Evolutionary conservation across 2,797 vertebrate species (phyloP).

Genomic region (Tapera naevia): DNA sequence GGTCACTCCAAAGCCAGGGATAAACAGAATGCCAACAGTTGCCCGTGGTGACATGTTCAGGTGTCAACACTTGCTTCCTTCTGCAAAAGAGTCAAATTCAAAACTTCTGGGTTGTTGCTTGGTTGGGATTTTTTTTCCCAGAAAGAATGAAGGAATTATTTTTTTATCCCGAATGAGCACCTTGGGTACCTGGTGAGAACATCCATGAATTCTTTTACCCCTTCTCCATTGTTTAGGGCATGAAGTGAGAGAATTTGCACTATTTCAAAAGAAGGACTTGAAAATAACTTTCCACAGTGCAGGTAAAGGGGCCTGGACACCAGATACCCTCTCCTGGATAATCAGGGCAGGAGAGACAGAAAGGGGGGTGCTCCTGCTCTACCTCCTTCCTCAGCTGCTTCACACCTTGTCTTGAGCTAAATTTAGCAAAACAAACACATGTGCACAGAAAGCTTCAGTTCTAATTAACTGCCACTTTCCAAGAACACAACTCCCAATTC

Average conservation of each 20-base stretch:
- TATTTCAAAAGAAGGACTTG: neutral
- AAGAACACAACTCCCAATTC: constrained; percentile 26
- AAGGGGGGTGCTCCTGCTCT: neutral
- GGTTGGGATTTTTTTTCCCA: too few relatives aligned
- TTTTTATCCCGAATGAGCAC: neutral
- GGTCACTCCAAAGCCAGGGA: neutral
- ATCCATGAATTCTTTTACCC: neutral
- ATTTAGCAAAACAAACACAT: constrained; percentile 47
- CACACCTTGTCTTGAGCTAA: constrained; percentile 25
- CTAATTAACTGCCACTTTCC: constrained; percentile 52
- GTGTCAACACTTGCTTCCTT: neutral
- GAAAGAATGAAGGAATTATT: neutral
- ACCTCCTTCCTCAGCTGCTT: neutral
- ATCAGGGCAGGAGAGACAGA: neutral
- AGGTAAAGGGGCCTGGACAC: neutral
- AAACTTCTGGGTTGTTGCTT: neutral
- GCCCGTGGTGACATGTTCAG: neutral
- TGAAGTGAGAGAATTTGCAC: neutral
- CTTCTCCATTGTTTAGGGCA: neutral
- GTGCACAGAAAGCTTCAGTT: constrained; percentile 9
- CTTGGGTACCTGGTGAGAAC: neutral
- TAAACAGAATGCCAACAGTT: neutral
- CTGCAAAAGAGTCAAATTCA: neutral
- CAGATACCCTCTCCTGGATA: neutral
- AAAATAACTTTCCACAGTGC: neutral